Evolutionary conservation across 2,888 invertebrate genomes (phyloP).

Genomic region (Drosophila histrio): DNA sequence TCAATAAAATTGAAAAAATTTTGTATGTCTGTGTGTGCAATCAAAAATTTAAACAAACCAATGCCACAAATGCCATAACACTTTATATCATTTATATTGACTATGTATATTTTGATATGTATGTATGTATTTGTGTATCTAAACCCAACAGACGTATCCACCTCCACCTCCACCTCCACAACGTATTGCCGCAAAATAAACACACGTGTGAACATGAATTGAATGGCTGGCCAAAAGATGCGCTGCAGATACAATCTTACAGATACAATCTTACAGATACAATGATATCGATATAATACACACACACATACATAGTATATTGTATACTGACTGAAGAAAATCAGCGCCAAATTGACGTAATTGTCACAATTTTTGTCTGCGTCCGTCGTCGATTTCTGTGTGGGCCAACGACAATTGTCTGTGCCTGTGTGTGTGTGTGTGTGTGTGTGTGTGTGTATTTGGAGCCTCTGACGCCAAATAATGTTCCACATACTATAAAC

Average conservation of each 20-base stretch:
- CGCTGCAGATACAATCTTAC: conserved; percentile 51
- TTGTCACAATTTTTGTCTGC: conserved; percentile 60
- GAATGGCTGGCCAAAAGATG: conserved; percentile 66
- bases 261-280: conserved; percentile 21
- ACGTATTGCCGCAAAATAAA: conserved; percentile 60
- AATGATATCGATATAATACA: conserved; percentile 17
- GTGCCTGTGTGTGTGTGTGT: not conserved
- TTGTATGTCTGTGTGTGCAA: conserved; percentile 22
- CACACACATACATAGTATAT: not conserved
- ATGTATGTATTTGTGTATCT: not conserved
- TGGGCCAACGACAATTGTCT: conserved; percentile 21
- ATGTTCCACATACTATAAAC: conserved; percentile 3
- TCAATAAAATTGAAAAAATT: conserved; percentile 50
- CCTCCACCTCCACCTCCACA: conserved; percentile 65
- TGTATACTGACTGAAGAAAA: conserved; percentile 45
- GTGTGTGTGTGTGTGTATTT: conserved; percentile 3
- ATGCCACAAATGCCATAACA: conserved; percentile 78
- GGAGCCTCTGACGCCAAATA: conserved; percentile 21
- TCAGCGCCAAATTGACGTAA: conserved; percentile 75
- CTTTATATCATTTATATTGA: conserved; percentile 33
- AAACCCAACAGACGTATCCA: conserved; percentile 36
- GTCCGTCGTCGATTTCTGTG: conserved; percentile 33
- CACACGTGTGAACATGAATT: conserved; percentile 74
- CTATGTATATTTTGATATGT: not conserved
- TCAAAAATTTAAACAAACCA: conserved; percentile 55